A percentile compares a stretch with the other conserved stretches of the same genome.
Evolutionary conservation across 2,888 invertebrate genomes (phyloP).

Genomic region (Ophion costatus): DNA sequence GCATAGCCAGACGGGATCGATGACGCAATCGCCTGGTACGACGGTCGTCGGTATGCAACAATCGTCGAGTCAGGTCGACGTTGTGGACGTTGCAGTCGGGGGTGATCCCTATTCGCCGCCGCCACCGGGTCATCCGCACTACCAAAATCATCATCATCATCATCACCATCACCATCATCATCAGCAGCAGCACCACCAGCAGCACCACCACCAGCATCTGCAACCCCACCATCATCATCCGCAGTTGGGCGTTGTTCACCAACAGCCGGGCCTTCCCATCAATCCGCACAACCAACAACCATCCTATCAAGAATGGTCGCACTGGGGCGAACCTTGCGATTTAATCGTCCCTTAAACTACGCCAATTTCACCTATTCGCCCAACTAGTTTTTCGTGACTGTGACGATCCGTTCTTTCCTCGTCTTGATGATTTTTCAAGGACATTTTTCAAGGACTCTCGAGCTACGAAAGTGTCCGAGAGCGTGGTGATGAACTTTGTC

Average conservation of each 20-base stretch:
- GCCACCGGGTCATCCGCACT: constrained; percentile 83
- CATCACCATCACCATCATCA: constrained; percentile 76
- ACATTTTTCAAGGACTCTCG: background rate
- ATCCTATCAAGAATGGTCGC: constrained; percentile 69
- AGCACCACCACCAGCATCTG: constrained; percentile 63
- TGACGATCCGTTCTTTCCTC: background rate
- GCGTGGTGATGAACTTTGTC: constrained; percentile 21
- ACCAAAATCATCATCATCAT: constrained; percentile 78
- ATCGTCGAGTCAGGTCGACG: constrained; percentile 70
- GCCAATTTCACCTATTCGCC: background rate
- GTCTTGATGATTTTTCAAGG: background rate
- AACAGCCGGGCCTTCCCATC: constrained; percentile 67
- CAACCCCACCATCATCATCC: constrained; percentile 54
- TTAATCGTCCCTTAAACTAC: constrained; percentile 65
- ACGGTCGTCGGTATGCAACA: constrained; percentile 62
- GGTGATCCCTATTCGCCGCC: constrained; percentile 82
- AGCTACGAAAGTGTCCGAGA: background rate
- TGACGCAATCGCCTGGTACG: constrained; percentile 54
- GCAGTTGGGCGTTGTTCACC: constrained; percentile 73
- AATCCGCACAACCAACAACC: constrained; percentile 70
- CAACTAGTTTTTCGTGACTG: background rate
- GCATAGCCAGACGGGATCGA: constrained; percentile 51
- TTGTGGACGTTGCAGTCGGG: constrained; percentile 77
- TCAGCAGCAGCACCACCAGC: constrained; percentile 60
- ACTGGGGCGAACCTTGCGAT: constrained; percentile 78